Conservation (phyloP, 2,888 invertebrate species). For the Caenorhabditis panamensis region DNA sequence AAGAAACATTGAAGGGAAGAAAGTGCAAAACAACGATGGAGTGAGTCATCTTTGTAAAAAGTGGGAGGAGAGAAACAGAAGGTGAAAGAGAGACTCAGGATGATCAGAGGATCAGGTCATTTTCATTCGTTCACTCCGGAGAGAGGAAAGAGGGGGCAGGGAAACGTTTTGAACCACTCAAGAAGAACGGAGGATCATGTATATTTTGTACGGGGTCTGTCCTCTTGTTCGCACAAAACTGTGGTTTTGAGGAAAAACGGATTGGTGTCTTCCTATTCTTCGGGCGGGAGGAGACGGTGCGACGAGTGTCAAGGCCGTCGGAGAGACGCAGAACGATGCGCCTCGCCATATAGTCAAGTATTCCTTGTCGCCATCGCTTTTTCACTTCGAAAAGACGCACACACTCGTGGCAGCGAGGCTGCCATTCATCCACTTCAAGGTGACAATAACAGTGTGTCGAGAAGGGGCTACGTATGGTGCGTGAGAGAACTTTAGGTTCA, state of each 20-base stretch:
- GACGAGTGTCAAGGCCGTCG: conserved; percentile 50
- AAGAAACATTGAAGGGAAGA: not conserved
- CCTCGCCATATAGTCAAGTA: conserved; percentile 55
- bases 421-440: conserved; percentile 53
- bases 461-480: not conserved
- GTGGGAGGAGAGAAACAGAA: not conserved
- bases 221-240: conserved; percentile 52
- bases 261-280: conserved; percentile 42
- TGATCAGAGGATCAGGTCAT: not conserved
- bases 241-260: conserved; percentile 50
- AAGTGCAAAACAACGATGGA: not conserved
- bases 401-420: conserved; percentile 1
- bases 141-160: conserved; percentile 8
- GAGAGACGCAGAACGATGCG: conserved; percentile 44
- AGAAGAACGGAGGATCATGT: not conserved
- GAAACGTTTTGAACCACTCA: not conserved
- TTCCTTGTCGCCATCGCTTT: conserved; percentile 44
- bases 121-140: too few species aligned
- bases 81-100: conserved; percentile 12
- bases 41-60: conserved; percentile 20
- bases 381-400: conserved; percentile 7
- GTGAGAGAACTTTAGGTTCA: conserved; percentile 14
- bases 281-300: conserved; percentile 42
- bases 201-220: not conserved
- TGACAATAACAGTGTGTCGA: conserved; percentile 20